phyloP scores from a whole-genome alignment of 2,888 invertebrate species.

The Coelinius sp. region DNA sequence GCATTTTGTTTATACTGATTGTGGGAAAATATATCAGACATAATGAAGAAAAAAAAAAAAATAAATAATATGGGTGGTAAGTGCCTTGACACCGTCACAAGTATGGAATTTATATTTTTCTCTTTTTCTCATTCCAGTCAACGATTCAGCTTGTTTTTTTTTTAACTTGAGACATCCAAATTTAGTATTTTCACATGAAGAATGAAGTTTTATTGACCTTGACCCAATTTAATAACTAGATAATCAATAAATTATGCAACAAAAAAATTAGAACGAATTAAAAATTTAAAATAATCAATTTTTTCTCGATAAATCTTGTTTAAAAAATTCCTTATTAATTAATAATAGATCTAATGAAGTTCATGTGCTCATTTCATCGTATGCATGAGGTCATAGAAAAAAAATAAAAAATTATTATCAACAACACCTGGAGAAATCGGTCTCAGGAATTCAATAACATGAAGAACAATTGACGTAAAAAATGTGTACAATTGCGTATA shows the following conservation, averaged over 20 bases:
- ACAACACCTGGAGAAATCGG: background rate
- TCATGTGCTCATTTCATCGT: background rate
- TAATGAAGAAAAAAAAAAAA: background rate
- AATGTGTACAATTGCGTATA: background rate
- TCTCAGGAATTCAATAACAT: background rate
- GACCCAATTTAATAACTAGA: background rate
- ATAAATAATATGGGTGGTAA: no score
- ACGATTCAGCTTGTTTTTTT: background rate
- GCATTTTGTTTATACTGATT: slow-evolving; percentile 14
- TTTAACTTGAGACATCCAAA: background rate
- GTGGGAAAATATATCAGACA: background rate
- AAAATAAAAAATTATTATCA: background rate
- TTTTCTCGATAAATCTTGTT: background rate
- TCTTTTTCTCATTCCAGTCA: background rate
- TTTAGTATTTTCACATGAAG: background rate
- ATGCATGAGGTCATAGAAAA: slow-evolving; percentile 1
- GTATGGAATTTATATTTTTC: background rate
- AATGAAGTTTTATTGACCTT: background rate
- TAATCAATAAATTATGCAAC: background rate
- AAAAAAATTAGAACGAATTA: background rate
- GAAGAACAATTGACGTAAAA: background rate
- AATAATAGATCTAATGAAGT: background rate
- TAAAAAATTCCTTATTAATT: background rate
- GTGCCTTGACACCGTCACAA: slow-evolving; percentile 2
- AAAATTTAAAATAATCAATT: background rate